Evolutionary conservation across 2,888 invertebrate species (phyloP), one percentile per base, ranked within the genome.

Genomic region (Eustalomyia histrio): DNA sequence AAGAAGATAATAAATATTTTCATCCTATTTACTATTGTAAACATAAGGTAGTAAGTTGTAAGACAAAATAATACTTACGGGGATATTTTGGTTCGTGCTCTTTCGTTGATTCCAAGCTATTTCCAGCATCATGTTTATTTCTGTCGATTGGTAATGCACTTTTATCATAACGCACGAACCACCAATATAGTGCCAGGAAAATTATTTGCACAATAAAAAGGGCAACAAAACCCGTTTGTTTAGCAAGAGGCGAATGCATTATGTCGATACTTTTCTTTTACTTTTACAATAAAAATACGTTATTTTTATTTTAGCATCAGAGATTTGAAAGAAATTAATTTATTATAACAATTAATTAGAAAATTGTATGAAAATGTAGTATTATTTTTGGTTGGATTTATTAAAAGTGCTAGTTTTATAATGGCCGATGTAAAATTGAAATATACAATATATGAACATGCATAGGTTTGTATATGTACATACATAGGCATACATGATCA

Each of bases 181-280:
- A 85, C 86, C 91, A 92, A 89, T 91, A 92, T 85, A 92, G 86
- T 83, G 90, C 89, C 84, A 92, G 89, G 84, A 92, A 87, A 84
- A 91, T 86, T 87, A 92, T 89, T 90, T 92, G 91, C 85, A 92
- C 88, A 84, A 90, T 86, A 86, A 92, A 89, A 83, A 92, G 90
- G 85, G 89, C 88, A 83, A 91, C 85, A 88, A 91, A 90, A 82
- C 91, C 90, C 80, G 90, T 87, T 85, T 88, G 87, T 86, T 89
- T 89, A 67, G 86, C 81, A 64, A 85, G 85, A 69, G 89, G 85
- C 73, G 90, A 86, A 86, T 90, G 89, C 91, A 90, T 90, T 85
- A 84, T 58, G 17, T 21, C 29, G 60, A 7, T 33, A 47, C 18
- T 35, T 33, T 10, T n/a, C n/a, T n/a, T 71, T n/a, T 47, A 43